Evolutionary conservation across 2,113 vertebrate species (phyloP).

Genomic region (Centropristis striata): DNA sequence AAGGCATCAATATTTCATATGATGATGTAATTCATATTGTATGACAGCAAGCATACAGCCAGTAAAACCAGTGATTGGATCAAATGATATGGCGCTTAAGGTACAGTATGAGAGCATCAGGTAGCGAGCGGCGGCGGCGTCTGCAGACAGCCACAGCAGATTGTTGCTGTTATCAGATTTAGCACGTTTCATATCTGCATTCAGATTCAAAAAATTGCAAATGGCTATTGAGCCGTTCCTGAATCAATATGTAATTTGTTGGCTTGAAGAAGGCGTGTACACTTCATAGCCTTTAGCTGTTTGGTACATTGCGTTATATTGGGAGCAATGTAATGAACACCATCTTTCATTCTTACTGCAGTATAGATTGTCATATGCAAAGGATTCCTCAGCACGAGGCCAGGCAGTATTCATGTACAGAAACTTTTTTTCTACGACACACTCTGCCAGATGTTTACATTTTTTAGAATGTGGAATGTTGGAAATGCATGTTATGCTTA

Average conservation of each 20-base stretch:
- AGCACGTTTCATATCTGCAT: constrained; percentile 70
- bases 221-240: constrained; percentile 74
- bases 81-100: constrained; percentile 31
- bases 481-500: constrained; percentile 59
- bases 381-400: constrained; percentile 33
- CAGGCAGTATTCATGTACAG: constrained; percentile 48
- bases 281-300: constrained; percentile 70
- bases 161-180: constrained; percentile 52
- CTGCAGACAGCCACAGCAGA: constrained; percentile 22
- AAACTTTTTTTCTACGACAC: constrained; percentile 45
- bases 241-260: constrained; percentile 83
- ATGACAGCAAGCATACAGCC: constrained; percentile 2
- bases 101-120: constrained; percentile 52
- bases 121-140: constrained; percentile 23
- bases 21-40: constrained; percentile 26
- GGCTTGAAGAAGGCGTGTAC: constrained; percentile 48
- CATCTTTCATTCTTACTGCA: constrained; percentile 75
- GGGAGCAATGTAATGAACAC: constrained; percentile 73
- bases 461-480: constrained; percentile 58
- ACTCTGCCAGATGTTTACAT: constrained; percentile 76
- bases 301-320: constrained; percentile 74
- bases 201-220: constrained; percentile 76
- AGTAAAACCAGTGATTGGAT: constrained; percentile 54
- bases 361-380: constrained; percentile 71
- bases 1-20: constrained; percentile 18